Evolutionary conservation across 2,888 invertebrate species (phyloP), one percentile per base, ranked within the genome.

Genomic region (Drosophila pseudotalamancana): DNA sequence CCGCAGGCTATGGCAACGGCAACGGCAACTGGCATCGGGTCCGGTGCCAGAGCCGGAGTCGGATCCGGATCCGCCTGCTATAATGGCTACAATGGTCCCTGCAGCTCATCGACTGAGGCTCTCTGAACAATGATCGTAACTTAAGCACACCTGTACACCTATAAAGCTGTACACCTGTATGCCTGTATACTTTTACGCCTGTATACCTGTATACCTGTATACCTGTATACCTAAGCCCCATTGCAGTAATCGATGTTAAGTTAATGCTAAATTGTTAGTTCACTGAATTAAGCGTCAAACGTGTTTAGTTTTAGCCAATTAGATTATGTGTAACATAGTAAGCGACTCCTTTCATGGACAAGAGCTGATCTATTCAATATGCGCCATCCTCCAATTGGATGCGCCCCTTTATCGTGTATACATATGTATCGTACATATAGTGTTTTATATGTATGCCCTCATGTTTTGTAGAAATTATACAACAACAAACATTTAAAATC

Each of bases 71-170:
- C 43, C n/a, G 43, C 27, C 37, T 61, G 57, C 35, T 46, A 55
- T 3, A 86, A 69, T 39, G 81, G 87, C 89, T 86, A 91, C 87
- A 64, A 92, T 89, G 77, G 92, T 89, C 91, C 92, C 91, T 81
- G 92, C 93, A 63, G 94, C 94, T 45, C 93, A 91, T 83, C 94
- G 94, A 72, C 92, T 93, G 71, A 92, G 92, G 72, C 92, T 90
- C 87, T 90, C 65, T 88, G 81, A 86, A 14, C 56, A 19, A 11
- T 8, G 43, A 49, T 35, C 48, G 12, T 69, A 57, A 25, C 48
- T n/a, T 48, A 56, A 63, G 56, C 31, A 8, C 18, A 16, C 0
- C 25, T n/a, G n/a, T n/a, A n/a, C n/a, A n/a, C n/a, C n/a, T n/a
- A n/a, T n/a, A n/a, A n/a, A n/a, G n/a, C n/a, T n/a, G n/a, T n/a